These are phyloP conservation scores for Poecilia gillii DNA, from an alignment of 2,797 vertebrate genomes.

Conservation along the genomic window DNA sequence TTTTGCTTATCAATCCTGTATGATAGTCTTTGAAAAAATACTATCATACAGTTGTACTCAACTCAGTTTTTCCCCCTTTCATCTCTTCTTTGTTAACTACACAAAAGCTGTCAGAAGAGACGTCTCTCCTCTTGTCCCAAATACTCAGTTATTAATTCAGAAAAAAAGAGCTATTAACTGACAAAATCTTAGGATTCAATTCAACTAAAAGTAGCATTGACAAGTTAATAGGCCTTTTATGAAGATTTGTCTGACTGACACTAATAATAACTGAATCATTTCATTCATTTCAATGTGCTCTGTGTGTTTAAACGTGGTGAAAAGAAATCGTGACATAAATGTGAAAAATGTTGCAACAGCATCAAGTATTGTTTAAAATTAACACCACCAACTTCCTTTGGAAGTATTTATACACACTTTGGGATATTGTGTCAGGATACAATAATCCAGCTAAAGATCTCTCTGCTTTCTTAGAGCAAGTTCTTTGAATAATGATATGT, in stretches of 20 bases:
- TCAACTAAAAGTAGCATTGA: neutral
- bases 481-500: neutral
- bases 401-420: slow-evolving; percentile 27
- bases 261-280: neutral
- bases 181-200: neutral
- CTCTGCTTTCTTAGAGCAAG: neutral
- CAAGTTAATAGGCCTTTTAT: neutral
- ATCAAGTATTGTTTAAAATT: neutral
- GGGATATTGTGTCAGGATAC: neutral
- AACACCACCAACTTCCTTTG: slow-evolving; percentile 1
- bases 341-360: neutral
- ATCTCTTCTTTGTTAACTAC: neutral
- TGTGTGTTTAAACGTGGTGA: neutral
- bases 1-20: neutral
- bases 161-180: neutral
- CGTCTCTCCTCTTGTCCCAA: neutral
- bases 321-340: neutral
- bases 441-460: neutral
- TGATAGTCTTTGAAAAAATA: neutral
- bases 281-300: neutral
- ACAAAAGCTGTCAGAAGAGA: neutral
- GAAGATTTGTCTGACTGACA: neutral
- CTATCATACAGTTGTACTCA: neutral
- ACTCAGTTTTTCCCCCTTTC: neutral
- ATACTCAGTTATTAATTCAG: slow-evolving; percentile 7